Base-by-base conservation (phyloP, 1,140 invertebrate genomes). In the Homarus americanus region DNA sequence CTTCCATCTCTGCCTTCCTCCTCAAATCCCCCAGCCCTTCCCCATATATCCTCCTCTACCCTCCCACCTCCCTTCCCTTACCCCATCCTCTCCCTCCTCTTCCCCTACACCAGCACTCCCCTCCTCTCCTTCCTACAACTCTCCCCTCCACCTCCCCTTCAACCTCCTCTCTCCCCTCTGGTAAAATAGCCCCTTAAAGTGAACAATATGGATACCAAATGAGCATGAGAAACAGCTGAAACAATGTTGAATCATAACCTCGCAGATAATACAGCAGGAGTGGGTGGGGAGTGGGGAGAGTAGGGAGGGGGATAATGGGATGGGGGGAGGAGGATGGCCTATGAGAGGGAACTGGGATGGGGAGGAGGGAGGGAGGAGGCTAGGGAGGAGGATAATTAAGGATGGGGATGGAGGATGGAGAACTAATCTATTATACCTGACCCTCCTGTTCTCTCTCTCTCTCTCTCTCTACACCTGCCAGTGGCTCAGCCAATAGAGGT, bases 381-480 rank as follows among this genome's bases (percentile, higher is more conserved):
- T 5, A 69, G 72, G 72, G n/a, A n/a, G 5, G 66, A 24, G 36
- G 72, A 9, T 5, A 24, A 24, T n/a, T n/a, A n/a, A 32, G 66
- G 66, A 69, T 5, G 66, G 20, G 66, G 66, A 3, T 4, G 66
- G 72, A 34, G 0, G 32, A 34, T 10, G 72, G 72, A 73, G 32
- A 73, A 3, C 15, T 12, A 24, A 20, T 63, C 58, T 63, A 4
- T 24, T 4, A 4, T 5, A 15, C 58, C 15, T 10, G 58, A 63
- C 41, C 34, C 44, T n/a, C n/a, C n/a, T n/a, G n/a, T 34, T 80
- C 38, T 41, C 32, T 28, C 44, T 24, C 78, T 28, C 24, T 80
- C 41, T 44, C 28, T 63, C 53, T 28, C 79, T 63, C 24, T 63
- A 82, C 36, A 82, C 79, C 79, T n/a, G 79, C 79, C 63, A 82